phyloP scores from a whole-genome alignment of 2,888 invertebrate species.

The Drosophila setosimentum region DNA sequence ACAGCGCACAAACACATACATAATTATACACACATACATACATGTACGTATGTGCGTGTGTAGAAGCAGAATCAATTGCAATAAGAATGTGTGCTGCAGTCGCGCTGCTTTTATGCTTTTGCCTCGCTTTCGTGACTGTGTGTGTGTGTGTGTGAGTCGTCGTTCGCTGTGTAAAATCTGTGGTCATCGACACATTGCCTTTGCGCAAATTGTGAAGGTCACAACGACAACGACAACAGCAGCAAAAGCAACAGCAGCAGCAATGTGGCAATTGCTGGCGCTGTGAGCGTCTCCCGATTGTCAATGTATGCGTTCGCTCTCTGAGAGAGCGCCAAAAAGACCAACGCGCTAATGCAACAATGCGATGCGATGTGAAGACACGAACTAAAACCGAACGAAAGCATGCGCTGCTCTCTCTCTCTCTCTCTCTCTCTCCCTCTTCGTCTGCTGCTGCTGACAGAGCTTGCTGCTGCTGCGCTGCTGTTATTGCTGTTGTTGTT shows the following conservation, averaged over 20 bases:
- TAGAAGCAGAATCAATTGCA: constrained; percentile 72
- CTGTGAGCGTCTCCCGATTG: constrained; percentile 39
- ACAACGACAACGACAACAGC: constrained; percentile 83
- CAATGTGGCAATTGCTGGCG: constrained; percentile 70
- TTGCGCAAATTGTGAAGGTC: constrained; percentile 86
- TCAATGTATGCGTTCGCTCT: constrained; percentile 24
- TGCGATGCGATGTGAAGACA: constrained; percentile 47
- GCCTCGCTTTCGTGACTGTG: constrained; percentile 39
- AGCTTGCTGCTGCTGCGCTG: constrained; percentile 9
- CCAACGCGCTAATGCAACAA: constrained; percentile 66
- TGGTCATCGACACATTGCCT: constrained; percentile 86
- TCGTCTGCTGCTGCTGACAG: background rate
- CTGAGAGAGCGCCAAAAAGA: constrained; percentile 25
- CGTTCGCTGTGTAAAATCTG: constrained; percentile 79
- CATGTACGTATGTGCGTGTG: background rate
- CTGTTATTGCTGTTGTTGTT: constrained; percentile 28
- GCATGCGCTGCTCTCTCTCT: constrained; percentile 64
- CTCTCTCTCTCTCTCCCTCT: background rate
- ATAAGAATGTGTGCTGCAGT: constrained; percentile 73
- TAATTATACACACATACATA: background rate
- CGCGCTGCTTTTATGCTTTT: constrained; percentile 71
- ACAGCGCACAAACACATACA: constrained; percentile 20
- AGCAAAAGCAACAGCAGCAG: constrained; percentile 36
- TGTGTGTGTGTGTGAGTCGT: constrained; percentile 51
- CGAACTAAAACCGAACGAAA: constrained; percentile 58